Base-by-base conservation (phyloP, 2,888 invertebrate species). In the Ennomos fuscantarius region DNA sequence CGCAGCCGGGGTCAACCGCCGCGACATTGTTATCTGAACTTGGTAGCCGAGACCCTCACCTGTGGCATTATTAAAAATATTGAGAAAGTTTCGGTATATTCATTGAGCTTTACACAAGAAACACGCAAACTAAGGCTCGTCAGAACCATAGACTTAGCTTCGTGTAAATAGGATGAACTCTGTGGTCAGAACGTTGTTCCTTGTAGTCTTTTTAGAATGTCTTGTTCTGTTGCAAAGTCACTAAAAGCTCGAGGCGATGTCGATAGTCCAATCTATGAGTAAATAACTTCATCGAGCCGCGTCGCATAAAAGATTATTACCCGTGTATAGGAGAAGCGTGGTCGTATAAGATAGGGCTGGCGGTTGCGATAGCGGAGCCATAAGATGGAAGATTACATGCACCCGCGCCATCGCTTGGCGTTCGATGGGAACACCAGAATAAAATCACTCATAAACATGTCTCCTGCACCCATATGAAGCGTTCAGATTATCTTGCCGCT, bases 1-100 rank as follows among this genome's bases (percentile, higher is more conserved):
- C 53, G 55, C 60, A 51, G 58, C 65, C 74, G 69, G 72, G 75
- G 74, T 75, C 78, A 78, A 62, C 62, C 70, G 66, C 73, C 75
- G 73, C 69, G 74, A 76, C 80, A 82, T 79, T 82, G 82, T 79
- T 71, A 66, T 71, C 79, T 81, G 77, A 81, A 82, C 81, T 81
- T 82, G 79, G 70, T 63, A 62, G 62, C 55, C 55, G 55, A 68
- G 76, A 75, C 82, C 81, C 72, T 81, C 77, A 79, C 74, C 78
- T 75, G 63, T 73, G 76, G 66, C 56, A 63, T 71, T 69, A 69
- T 44, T 37, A 51, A 57, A 53, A 42, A 58, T 49, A 56, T 32
- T 36, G 37, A 31, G 35, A 49, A 36, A 8, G 36, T 34, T 35
- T 24, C 24, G 6, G 24, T 24, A 24, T 24, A 24, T 24, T 24